phyloP scores from a whole-genome alignment of 2,888 invertebrate species.

The Herminia tarsipennalis region DNA sequence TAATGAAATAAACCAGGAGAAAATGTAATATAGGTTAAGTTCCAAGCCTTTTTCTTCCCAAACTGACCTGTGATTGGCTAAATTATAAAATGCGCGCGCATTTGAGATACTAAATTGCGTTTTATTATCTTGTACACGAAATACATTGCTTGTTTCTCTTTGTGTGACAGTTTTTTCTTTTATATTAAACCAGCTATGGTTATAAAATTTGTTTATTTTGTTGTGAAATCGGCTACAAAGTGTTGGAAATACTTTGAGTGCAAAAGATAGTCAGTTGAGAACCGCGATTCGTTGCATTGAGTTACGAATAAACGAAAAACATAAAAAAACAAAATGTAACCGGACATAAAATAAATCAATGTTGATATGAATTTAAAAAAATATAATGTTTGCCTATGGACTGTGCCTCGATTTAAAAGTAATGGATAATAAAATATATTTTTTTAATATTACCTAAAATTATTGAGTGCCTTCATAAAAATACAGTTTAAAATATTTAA shows the following conservation, averaged over 20 bases:
- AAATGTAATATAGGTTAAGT: constrained; percentile 28
- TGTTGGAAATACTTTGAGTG: constrained; percentile 19
- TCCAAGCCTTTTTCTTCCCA: constrained; percentile 56
- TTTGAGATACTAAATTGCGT: constrained; percentile 7
- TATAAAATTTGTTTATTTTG: neutral
- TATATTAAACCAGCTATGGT: constrained; percentile 16
- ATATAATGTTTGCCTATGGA: no score
- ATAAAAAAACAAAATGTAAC: constrained; percentile 27
- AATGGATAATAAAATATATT: no score
- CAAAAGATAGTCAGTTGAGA: constrained; percentile 36
- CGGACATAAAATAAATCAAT: constrained; percentile 11
- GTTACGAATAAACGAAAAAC: constrained; percentile 8
- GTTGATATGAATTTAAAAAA: no score
- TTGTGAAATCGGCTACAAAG: constrained; percentile 1
- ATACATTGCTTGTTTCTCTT: constrained; percentile 22
- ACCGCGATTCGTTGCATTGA: constrained; percentile 31
- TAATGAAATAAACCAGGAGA: neutral
- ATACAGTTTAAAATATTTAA: no score
- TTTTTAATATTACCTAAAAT: no score
- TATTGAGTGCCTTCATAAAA: no score
- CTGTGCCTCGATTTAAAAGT: no score
- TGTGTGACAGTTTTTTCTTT: rapidly evolving
- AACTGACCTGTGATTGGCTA: constrained; percentile 56
- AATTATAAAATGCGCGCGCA: constrained; percentile 62
- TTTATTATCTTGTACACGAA: neutral